Percentiles rank a stretch among this genome's conserved stretches.
These are phyloP conservation scores for Pterophyllum scalare DNA, from an alignment of 2,113 vertebrate species.

Conservation along the genomic window DNA sequence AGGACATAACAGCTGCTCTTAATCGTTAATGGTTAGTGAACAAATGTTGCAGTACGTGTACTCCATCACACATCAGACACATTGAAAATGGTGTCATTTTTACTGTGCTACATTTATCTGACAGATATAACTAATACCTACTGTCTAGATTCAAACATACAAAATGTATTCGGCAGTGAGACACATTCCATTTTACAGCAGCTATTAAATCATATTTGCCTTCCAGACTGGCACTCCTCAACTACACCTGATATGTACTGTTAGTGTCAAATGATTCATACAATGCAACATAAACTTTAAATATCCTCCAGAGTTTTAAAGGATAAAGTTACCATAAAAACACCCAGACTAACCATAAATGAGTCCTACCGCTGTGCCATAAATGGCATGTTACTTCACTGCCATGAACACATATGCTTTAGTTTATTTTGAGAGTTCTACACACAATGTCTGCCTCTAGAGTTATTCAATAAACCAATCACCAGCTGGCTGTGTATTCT, in stretches of 20 bases:
- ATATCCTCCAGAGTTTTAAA: no score
- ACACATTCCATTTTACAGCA: background rate
- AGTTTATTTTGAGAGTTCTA: no score
- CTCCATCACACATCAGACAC: background rate
- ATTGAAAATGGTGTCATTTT: background rate
- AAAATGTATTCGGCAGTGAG: background rate
- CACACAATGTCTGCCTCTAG: no score
- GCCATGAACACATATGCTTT: no score
- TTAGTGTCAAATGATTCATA: no score
- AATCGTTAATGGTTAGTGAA: background rate
- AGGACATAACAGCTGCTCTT: background rate
- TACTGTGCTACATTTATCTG: background rate
- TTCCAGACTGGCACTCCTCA: background rate
- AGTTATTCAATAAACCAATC: no score
- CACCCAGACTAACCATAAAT: no score
- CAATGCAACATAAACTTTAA: no score
- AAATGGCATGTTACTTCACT: no score
- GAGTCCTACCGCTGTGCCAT: no score
- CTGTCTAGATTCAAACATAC: accelerated
- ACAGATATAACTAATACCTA: background rate
- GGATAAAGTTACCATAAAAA: no score
- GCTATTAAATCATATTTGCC: background rate
- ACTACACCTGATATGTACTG: background rate
- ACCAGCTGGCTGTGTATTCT: no score
- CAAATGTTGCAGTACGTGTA: background rate